Base-by-base conservation (phyloP, 1,140 invertebrate genomes). In the Drosophila orosa region DNA sequence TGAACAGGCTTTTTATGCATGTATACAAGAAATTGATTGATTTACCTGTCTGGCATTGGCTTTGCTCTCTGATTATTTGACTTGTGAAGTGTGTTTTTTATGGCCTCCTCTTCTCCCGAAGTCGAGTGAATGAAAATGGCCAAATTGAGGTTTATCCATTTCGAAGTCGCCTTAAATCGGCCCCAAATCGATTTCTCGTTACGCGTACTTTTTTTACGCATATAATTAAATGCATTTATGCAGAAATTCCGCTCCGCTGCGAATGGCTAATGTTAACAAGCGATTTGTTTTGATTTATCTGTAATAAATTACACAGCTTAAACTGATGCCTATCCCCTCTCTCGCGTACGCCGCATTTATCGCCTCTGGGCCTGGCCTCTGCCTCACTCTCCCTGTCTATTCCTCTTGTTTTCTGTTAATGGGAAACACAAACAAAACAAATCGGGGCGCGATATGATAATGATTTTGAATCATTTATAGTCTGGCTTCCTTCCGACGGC, bases 211-310 rank as follows among this genome's bases (percentile, higher is more conserved):
- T 78, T 78, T 60, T 65, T 50, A 55, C 58, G 69, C 65, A 59
- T 69, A 52, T 50, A 74, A 83, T 82, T 62, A 87, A 80, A 63
- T 83, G 72, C 77, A 89, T 74, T 89, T 87, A 89, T 89, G 80
- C 73, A 68, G 47, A 62, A 89, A 71, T 78, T 87, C 61, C 62
- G 55, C 62, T 59, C 58, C 42, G 59, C 12, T 72, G 74, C 76
- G 54, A 74, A 48, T 45, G 45, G 47, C 37, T 27, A 78, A 79
- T 82, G 62, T 79, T 76, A 83, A 83, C 67, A 76, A 66, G 55
- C 78, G 55, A 71, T 75, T 65, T 54, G 50, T 76, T 69, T 73
- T 87, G 71, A 86, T 87, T 79, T 82, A 85, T 85, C 47, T 75
- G 72, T 47, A 62, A 62, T 74, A 62, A 74, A 63, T 73, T 73